Conservation (phyloP, 2,888 invertebrate species). For the Sycophila texana region DNA sequence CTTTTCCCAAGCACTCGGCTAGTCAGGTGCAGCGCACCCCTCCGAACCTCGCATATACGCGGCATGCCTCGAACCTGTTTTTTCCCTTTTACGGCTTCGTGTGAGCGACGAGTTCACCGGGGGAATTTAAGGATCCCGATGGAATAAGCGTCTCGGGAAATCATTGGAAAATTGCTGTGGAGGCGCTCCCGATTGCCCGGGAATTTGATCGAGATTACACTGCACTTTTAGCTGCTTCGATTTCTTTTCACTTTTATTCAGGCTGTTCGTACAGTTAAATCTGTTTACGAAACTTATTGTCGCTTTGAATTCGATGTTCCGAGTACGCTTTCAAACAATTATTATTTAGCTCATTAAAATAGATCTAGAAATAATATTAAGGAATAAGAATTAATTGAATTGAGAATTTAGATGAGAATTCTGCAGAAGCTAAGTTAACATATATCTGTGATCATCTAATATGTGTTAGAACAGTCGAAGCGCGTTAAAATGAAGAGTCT, state of each 20-base stretch:
- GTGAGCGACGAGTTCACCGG: slow-evolving; percentile 16
- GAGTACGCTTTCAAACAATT: too few species aligned
- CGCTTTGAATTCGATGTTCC: too few species aligned
- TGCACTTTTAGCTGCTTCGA: not conserved
- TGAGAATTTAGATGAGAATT: too few species aligned
- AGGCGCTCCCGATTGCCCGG: not conserved
- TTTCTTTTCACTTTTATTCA: too few species aligned
- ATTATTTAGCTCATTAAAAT: too few species aligned
- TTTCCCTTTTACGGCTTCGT: not conserved
- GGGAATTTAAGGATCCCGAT: slow-evolving; percentile 30
- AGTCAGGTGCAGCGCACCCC: slow-evolving; percentile 39
- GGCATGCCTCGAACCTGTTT: slow-evolving; percentile 29
- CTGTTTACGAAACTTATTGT: too few species aligned
- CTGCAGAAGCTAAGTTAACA: too few species aligned
- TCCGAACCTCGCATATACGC: not conserved
- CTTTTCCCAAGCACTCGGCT: slow-evolving; percentile 43
- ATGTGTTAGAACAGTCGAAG: too few species aligned
- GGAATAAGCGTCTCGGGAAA: slow-evolving; percentile 13
- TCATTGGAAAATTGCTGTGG: slow-evolving; percentile 19
- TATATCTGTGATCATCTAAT: too few species aligned
- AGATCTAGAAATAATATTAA: too few species aligned
- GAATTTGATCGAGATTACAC: slow-evolving; percentile 17
- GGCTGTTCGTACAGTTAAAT: too few species aligned
- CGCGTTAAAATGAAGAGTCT: not conserved
- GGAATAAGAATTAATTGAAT: too few species aligned